Evolutionary conservation across 1,140 invertebrate genomes (phyloP), one percentile per base, ranked within the genome.

Genomic region (Bilobella aurantiaca): DNA sequence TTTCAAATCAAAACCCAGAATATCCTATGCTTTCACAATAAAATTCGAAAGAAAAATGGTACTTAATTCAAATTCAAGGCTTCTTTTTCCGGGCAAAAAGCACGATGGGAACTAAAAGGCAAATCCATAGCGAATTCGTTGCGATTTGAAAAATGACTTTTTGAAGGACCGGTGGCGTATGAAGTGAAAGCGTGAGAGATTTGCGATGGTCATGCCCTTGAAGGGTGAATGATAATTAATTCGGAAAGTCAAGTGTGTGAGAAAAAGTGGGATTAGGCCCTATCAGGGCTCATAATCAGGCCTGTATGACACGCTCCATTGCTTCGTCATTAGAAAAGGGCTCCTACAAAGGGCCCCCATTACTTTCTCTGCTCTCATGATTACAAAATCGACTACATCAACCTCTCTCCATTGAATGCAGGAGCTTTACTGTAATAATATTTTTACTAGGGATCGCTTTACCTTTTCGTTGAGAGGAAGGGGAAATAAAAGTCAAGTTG

Each of bases 231-330:
- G 53, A 23, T 56, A 56, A 56, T 25, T 56, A 23, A 56, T 25
- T 34, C 2, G 34, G 21, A 30, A 61, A 31, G 59, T 31, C 28
- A 61, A 34, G 59, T 61, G 31, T 42, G 37, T 34, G 31, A n/a
- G 47, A 23, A 29, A 14, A 46, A 49, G 27, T 29, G 21, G 5
- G 14, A 49, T 16, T 46, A 47, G 21, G 31, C 42, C 61, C 31
- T 62, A 49, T 27, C 42, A 53, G 29, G 53, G 61, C 53, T 62
- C 42, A 49, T 62, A 62, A 62, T 46, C 42, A 47, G 25, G 18
- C 25, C 23, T 30, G 46, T 49, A 62, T 25, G 32, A 62, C 61
- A 62, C 42, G 37, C 34, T 30, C 47, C 61, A 62, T 49, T 62
- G 42, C 46, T 62, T 42, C n/a, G n/a, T 42, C 37, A 42, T 42